These are phyloP conservation scores for Eudasyphora cyanicolor DNA, from an alignment of 2,888 invertebrate genomes.

Conservation along the genomic window DNA sequence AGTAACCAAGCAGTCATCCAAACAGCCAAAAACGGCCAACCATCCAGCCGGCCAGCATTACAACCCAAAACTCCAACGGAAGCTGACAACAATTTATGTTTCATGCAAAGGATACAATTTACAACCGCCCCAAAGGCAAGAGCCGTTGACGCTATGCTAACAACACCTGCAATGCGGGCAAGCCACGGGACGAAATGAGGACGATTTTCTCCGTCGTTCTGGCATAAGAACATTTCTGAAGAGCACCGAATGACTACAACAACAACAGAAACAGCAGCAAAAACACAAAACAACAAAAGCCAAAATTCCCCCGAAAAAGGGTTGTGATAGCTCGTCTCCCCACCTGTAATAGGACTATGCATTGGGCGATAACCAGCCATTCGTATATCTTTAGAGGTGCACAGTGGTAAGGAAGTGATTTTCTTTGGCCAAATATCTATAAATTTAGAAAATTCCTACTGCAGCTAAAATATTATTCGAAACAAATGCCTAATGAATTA, in stretches of 20 bases:
- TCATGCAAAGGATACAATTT: constrained; percentile 77
- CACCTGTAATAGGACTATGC: background rate
- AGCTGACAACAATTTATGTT: constrained; percentile 78
- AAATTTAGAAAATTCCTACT: too few relatives aligned
- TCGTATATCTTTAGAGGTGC: background rate
- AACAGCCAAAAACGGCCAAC: too few relatives aligned
- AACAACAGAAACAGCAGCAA: constrained; percentile 40
- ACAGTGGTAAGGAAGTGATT: background rate
- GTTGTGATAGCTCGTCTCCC: background rate
- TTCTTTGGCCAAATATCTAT: too few relatives aligned
- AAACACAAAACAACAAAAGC: constrained; percentile 5
- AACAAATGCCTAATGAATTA: too few relatives aligned
- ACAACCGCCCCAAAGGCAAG: constrained; percentile 71
- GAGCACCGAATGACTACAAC: constrained; percentile 42
- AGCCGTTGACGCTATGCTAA: constrained; percentile 63
- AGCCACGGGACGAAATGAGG: constrained; percentile 60
- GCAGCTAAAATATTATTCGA: too few relatives aligned
- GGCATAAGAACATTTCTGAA: constrained; percentile 39
- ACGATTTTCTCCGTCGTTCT: background rate
- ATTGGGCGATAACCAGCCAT: background rate
- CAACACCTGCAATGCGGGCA: constrained; percentile 64
- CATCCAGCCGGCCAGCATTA: constrained; percentile 41
- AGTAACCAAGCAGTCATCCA: too few relatives aligned
- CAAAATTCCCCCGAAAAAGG: background rate
- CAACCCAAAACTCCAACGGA: constrained; percentile 67